phyloP scores from a whole-genome alignment of 2,888 invertebrate species.

The Xanthorhoe spadicearia region DNA sequence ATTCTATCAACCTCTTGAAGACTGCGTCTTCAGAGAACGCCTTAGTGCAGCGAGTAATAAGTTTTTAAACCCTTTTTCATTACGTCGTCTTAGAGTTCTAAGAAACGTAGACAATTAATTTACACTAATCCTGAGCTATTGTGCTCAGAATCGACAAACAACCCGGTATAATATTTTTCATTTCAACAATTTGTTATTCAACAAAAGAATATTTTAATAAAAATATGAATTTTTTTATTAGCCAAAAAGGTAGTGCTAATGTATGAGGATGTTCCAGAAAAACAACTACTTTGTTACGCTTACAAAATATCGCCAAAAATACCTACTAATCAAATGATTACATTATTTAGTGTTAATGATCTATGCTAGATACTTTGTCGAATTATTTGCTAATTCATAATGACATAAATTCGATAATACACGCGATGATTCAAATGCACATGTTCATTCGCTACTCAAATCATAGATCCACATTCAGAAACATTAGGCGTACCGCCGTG shows the following conservation, averaged over 20 bases:
- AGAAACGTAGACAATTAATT: conserved; percentile 19
- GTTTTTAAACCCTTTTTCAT: conserved; percentile 53
- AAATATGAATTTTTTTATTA: neutral
- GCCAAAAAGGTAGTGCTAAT: neutral
- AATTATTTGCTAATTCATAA: neutral
- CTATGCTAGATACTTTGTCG: neutral
- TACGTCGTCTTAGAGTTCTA: conserved; percentile 37
- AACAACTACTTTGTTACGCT: neutral
- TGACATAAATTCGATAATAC: neutral
- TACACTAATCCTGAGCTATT: conserved; percentile 4
- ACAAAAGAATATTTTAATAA: neutral
- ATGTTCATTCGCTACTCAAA: conserved; percentile 20
- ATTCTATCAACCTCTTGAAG: neutral
- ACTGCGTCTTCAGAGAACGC: conserved; percentile 23
- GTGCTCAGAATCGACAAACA: neutral
- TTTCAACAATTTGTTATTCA: too few species aligned
- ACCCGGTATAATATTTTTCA: neutral
- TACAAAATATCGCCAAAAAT: neutral
- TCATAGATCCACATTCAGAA: conserved; percentile 28
- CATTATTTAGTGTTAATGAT: neutral
- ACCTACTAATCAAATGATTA: neutral
- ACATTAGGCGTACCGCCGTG: conserved; percentile 30
- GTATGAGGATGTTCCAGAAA: neutral
- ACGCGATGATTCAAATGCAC: conserved; percentile 9
- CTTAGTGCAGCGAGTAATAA: conserved; percentile 50